Base-by-base conservation (phyloP, 2,113 vertebrate species). In the Acrocephalus arundinaceus region DNA sequence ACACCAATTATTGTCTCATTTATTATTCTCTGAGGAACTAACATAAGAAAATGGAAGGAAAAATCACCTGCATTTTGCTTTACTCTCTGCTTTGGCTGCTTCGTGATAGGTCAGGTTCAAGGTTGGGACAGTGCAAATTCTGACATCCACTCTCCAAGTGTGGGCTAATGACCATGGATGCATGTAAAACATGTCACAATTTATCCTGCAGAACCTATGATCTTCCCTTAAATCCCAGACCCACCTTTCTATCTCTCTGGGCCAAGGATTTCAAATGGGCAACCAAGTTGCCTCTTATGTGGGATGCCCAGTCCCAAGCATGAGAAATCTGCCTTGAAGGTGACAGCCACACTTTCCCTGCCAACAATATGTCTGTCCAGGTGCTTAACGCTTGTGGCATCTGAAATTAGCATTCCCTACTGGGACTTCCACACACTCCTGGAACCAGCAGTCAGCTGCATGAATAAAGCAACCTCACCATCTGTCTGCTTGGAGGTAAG, bases 1-100 rank as follows among this genome's bases (percentile, higher is more conserved):
- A 91, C 95, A 87, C 61, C 52, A 87, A 63, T 95, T 90, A 45
- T 19, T 82, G 59, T 79, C 24, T 77, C 27, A 82, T 93, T 87
- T 72, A 24, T 89, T 85, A 87, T 31, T 19, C 19, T 75, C 23
- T 77, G 68, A 90, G 43, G 23, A 84, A 30, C 27, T n/a, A 51
- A 45, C 10, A 61, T 73, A 71, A 72, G 61, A 70, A 92, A 89
- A 79, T 7, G 8, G 65, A 13, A 91, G 20, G 27, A 31, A 84
- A 77, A 81, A 59, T 35, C 27, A 84, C 45, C 66, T 46, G 9
- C 1, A 0, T 46, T 23, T 48, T 66, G 21, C 27, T 94, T 84
- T 90, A 65, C 65, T 65, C 9, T 74, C 35, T 74, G 30, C 45
- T 92, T 90, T 67, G 70, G 23, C 48, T 59, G 21, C 33, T 87